A percentile compares a stretch with the other conserved stretches of the same genome.
These are phyloP conservation scores for Blennius ocellaris DNA, from an alignment of 2,113 vertebrate genomes.

Conservation along the genomic window DNA sequence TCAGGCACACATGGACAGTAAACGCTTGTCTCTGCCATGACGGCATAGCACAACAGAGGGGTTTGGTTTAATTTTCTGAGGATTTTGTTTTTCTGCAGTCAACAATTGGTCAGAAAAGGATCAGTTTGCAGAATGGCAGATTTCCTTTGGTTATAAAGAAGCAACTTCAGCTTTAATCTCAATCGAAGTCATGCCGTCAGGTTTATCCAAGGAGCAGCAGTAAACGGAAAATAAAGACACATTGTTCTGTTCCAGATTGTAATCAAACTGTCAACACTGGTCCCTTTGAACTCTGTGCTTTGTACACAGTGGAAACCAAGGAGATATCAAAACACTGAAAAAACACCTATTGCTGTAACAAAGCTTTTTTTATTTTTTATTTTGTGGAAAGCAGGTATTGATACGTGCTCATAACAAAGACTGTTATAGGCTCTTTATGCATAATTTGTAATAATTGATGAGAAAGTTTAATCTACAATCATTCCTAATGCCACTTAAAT, in stretches of 20 bases:
- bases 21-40: constrained; percentile 39
- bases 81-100: not conserved
- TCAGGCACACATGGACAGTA: constrained; percentile 36
- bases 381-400: constrained; percentile 13
- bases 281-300: constrained; percentile 21
- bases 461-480: constrained; percentile 29
- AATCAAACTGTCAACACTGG: constrained; percentile 52
- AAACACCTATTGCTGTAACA: constrained; percentile 26
- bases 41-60: constrained; percentile 20
- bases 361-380: not conserved
- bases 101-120: not conserved
- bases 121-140: not conserved
- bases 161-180: too few species aligned
- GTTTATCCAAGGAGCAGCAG: not conserved
- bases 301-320: constrained; percentile 54
- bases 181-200: not conserved
- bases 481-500: constrained; percentile 44
- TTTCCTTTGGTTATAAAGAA: not conserved
- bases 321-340: constrained; percentile 29
- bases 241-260: constrained; percentile 22
- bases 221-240: not conserved
- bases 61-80: not conserved
- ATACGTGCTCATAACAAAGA: constrained; percentile 17
- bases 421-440: not conserved
- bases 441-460: too few species aligned